Percentiles rank a stretch among this genome's conserved stretches.
These are phyloP conservation scores for Melanophora roralis DNA, from an alignment of 2,888 invertebrate genomes.

Conservation along the genomic window DNA sequence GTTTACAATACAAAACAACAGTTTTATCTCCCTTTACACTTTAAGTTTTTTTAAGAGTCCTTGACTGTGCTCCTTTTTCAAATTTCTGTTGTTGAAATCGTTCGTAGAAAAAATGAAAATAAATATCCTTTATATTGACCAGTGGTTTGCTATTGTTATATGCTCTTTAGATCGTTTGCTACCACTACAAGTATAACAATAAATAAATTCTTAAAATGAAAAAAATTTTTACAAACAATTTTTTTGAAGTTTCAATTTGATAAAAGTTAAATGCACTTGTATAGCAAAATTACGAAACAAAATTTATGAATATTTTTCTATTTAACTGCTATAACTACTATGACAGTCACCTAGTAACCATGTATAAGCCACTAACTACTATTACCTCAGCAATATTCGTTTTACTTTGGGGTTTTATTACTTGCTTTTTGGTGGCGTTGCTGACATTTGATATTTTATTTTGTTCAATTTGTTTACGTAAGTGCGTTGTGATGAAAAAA, in stretches of 20 bases:
- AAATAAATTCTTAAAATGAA: neutral
- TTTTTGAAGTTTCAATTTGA: slow-evolving; percentile 2
- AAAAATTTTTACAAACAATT: neutral
- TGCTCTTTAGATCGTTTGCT: neutral
- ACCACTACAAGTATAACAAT: slow-evolving; percentile 10
- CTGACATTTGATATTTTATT: too few species aligned
- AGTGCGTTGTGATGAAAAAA: too few species aligned
- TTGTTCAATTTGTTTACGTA: too few species aligned
- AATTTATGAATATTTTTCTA: neutral
- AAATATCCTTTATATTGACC: slow-evolving; percentile 38
- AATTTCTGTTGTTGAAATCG: neutral
- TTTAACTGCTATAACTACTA: neutral
- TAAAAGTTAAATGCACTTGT: slow-evolving; percentile 12
- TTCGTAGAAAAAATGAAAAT: slow-evolving; percentile 4
- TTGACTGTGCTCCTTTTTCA: slow-evolving; percentile 50
- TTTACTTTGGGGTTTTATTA: too few species aligned
- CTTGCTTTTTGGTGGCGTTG: too few species aligned
- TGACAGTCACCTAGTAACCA: neutral
- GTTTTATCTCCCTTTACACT: slow-evolving; percentile 26
- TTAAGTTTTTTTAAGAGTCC: slow-evolving; percentile 36
- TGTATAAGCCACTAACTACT: too few species aligned
- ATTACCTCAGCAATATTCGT: too few species aligned
- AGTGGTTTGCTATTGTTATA: slow-evolving; percentile 9
- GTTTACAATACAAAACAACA: slow-evolving; percentile 41
- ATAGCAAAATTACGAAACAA: neutral